These are phyloP conservation scores for Propithecus deckenii DNA, from an alignment of 2,797 vertebrate species.

Conservation along the genomic window DNA sequence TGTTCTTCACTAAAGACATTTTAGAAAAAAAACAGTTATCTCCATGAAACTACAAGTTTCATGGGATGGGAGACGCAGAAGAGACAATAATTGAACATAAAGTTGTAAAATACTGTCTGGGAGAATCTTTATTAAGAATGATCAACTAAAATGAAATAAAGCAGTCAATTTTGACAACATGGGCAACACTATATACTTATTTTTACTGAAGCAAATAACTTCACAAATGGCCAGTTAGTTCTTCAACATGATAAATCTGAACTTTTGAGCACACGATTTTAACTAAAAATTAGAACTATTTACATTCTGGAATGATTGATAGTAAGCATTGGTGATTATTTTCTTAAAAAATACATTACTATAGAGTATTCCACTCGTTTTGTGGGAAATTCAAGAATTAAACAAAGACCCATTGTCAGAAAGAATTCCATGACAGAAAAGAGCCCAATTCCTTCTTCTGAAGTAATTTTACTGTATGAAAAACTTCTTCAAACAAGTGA, in stretches of 20 bases:
- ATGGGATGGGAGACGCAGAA: not conserved
- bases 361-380: not conserved
- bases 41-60: not conserved
- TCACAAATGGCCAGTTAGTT: not conserved
- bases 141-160: not conserved
- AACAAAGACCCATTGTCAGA: constrained; percentile 46
- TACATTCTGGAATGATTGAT: not conserved
- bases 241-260: not conserved
- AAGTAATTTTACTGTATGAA: constrained; percentile 2
- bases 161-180: not conserved
- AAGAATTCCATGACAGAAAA: constrained; percentile 21
- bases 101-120: not conserved
- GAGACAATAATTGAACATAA: not conserved
- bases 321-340: not conserved
- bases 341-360: not conserved
- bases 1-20: not conserved
- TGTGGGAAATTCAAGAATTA: constrained; percentile 15
- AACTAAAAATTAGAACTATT: constrained; percentile 37
- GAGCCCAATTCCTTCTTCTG: not conserved
- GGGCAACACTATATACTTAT: not conserved
- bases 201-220: not conserved
- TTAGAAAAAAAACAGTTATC: not conserved
- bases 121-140: not conserved
- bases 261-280: not conserved
- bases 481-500: constrained; percentile 6